Conservation (phyloP, 2,888 invertebrate species). For the Spilosoma lubricipeda region DNA sequence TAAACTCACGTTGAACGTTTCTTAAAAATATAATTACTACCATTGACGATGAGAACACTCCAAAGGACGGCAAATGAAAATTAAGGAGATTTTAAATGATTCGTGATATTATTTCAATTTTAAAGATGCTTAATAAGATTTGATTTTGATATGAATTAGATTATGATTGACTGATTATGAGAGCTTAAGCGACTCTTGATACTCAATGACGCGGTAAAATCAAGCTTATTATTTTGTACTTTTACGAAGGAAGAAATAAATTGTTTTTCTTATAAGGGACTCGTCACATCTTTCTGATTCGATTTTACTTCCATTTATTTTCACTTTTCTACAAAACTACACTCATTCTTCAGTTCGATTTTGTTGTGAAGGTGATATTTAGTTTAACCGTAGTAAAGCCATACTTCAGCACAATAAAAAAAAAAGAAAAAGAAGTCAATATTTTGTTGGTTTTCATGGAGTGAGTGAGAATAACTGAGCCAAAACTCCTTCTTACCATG, state of each 20-base stretch:
- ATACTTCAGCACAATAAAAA: no score
- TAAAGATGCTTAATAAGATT: slow-evolving; percentile 4
- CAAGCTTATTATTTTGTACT: neutral
- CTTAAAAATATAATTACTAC: slow-evolving; percentile 1
- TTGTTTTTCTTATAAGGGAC: neutral
- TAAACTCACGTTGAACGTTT: no score
- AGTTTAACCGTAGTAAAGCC: no score
- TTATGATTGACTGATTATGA: no score
- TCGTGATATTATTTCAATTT: neutral
- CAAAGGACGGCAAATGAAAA: slow-evolving; percentile 1
- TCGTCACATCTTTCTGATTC: no score
- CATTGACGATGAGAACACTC: slow-evolving; percentile 1
- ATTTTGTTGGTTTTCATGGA: no score
- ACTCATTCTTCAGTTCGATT: no score
- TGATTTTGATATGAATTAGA: no score
- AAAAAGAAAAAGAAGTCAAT: no score
- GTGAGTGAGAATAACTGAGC: no score
- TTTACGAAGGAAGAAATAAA: neutral
- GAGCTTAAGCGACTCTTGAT: neutral
- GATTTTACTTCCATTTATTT: neutral
- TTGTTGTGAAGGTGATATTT: no score
- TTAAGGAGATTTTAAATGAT: neutral
- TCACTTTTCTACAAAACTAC: neutral
- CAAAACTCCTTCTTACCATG: no score
- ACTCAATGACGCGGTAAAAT: neutral